Conservation (phyloP, 1,140 invertebrate species). For the Temnothorax nylanderi region DNA sequence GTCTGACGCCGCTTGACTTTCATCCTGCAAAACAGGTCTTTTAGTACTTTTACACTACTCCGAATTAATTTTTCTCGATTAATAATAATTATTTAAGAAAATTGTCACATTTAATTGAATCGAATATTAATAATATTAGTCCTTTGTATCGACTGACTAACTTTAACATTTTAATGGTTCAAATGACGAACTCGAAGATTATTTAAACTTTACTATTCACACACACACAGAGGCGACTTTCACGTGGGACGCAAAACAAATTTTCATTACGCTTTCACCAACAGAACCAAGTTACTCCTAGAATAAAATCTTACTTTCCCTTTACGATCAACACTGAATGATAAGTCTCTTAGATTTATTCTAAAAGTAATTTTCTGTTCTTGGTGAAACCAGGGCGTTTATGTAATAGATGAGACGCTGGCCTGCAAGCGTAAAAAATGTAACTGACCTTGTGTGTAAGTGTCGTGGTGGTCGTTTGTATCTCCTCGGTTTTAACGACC, state of each 20-base stretch:
- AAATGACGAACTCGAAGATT: background rate
- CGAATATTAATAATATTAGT: background rate
- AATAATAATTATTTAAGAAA: conserved; percentile 1
- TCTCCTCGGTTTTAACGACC: conserved; percentile 81
- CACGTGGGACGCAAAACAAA: conserved; percentile 11
- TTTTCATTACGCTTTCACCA: conserved; percentile 16
- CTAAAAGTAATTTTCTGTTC: conserved; percentile 7
- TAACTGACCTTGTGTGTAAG: conserved; percentile 81
- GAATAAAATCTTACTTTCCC: conserved; percentile 12
- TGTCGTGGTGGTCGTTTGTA: conserved; percentile 82
- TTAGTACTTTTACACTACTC: background rate
- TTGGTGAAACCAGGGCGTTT: background rate
- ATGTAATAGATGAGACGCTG: conserved; percentile 37
- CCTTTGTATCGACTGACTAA: background rate
- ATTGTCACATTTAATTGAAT: background rate
- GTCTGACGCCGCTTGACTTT: conserved; percentile 86
- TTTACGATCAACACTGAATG: background rate
- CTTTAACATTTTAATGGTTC: background rate
- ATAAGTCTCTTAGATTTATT: background rate
- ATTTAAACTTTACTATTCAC: background rate
- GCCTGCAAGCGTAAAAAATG: conserved; percentile 65
- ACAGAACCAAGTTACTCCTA: background rate
- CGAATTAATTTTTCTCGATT: background rate
- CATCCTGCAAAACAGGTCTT: conserved; percentile 82
- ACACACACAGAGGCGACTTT: background rate